Evolutionary conservation across 2,888 invertebrate genomes (phyloP).

Genomic region (Caenorhabditis zanzibari): DNA sequence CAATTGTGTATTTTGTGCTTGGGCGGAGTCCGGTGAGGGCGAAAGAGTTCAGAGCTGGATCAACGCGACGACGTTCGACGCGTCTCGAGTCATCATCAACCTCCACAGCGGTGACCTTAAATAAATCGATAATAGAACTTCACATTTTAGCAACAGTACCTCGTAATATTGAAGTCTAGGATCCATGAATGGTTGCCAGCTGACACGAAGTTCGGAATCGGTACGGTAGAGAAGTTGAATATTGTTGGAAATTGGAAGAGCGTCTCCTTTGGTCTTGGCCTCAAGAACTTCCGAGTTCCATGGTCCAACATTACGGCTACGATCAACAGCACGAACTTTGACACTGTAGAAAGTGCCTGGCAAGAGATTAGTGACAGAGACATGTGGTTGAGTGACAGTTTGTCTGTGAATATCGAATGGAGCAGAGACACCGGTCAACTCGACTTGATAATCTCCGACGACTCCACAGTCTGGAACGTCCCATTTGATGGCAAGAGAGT

Average conservation of each 20-base stretch:
- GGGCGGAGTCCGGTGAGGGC: conserved; percentile 81
- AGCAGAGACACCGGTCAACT: conserved; percentile 78
- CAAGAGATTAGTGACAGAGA: conserved; percentile 82
- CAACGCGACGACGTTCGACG: conserved; percentile 79
- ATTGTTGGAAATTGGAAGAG: conserved; percentile 73
- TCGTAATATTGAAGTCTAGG: conserved; percentile 82
- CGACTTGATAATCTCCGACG: conserved; percentile 82
- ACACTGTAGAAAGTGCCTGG: conserved; percentile 83
- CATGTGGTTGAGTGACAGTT: conserved; percentile 82
- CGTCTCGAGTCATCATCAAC: conserved; percentile 67
- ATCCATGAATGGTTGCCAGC: conserved; percentile 78
- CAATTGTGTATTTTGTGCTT: conserved; percentile 80
- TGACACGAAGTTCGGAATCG: conserved; percentile 78
- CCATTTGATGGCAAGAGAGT: conserved; percentile 82
- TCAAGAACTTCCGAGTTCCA: conserved; percentile 81
- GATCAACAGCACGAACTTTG: conserved; percentile 81
- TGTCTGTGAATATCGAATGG: conserved; percentile 83
- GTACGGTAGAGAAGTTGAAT: conserved; percentile 77
- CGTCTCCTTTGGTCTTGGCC: conserved; percentile 81
- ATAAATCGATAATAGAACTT: not conserved
- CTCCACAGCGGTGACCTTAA: conserved; percentile 74
- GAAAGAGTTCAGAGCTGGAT: conserved; percentile 74
- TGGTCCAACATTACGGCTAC: conserved; percentile 79
- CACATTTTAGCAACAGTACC: too few species aligned
- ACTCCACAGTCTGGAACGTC: conserved; percentile 83